Base-by-base conservation (phyloP, 2,797 vertebrate species). In the Phataginus tetradactyla region DNA sequence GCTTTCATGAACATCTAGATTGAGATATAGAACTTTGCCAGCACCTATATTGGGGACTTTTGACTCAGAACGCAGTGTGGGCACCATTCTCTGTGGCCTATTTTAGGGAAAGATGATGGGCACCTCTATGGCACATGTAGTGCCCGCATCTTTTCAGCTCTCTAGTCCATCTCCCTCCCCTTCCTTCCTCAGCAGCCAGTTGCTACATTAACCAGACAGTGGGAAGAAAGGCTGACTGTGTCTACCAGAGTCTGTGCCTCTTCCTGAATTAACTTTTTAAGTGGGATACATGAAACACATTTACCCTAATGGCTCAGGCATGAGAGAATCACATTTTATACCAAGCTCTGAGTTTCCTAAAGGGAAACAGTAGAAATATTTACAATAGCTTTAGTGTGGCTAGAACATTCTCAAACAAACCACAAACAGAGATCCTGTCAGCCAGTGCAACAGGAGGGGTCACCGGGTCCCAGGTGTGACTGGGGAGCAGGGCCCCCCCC, bases 141-240 rank as follows among this genome's bases (percentile, higher is more conserved):
- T 2, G 10, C 68, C 27, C 13, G 49, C 49, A 3, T 5, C 87
- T 55, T n/a, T 59, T 75, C 18, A 6, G 69, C 61, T 32, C 78
- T 63, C 57, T 0, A 0, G 32, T 32, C 94, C 69, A 20, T 87
- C 75, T 37, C 66, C 93, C 78, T 90, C 90, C 80, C 78, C 51
- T 72, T 37, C 21, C 68, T 80, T 57, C 91, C 86, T 15, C 21
- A 91, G 71, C 95, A 96, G 95, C 88, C 87, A 63, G 85, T 80
- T 51, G 83, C 94, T 90, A 77, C 81, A 85, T 86, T 92, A 88
- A 96, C 89, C 96, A 97, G 96, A 94, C 87, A 81, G 96, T 94
- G 85, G 95, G 96, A 95, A 97, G 93, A 90, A 94, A 96, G 93
- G 95, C 96, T 96, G 97, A 95, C 96, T n/a, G 77, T 78, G 92